These are phyloP conservation scores for Orientallactaga sibirica DNA, from an alignment of 2,797 vertebrate species.

Conservation along the genomic window DNA sequence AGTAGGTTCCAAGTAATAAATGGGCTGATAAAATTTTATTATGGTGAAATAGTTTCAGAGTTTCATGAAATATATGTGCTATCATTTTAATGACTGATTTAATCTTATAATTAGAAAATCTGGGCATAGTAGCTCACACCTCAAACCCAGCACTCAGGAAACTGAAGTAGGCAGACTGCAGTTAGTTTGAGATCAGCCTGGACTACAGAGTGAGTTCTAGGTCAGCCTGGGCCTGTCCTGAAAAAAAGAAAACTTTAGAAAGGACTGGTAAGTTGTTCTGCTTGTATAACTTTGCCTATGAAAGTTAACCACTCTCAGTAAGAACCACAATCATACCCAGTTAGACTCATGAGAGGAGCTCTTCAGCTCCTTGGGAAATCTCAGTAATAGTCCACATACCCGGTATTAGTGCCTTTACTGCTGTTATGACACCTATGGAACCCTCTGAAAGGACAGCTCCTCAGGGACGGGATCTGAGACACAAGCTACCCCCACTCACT, in stretches of 20 bases:
- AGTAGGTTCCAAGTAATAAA: constrained; percentile 46
- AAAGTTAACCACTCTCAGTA: not conserved
- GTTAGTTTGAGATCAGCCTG: too few species aligned
- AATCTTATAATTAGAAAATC: constrained; percentile 35
- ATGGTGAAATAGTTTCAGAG: not conserved
- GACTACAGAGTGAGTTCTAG: too few species aligned
- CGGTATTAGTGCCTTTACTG: not conserved
- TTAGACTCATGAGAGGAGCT: not conserved
- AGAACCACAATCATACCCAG: not conserved
- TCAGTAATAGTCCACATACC: not conserved
- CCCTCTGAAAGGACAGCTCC: not conserved
- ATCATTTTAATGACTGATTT: constrained; percentile 52
- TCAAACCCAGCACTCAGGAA: too few species aligned
- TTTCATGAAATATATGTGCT: constrained; percentile 36
- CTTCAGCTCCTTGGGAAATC: not conserved
- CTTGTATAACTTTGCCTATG: not conserved
- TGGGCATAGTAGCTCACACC: too few species aligned
- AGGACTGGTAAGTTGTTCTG: not conserved
- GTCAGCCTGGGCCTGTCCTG: too few species aligned
- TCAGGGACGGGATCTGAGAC: not conserved
- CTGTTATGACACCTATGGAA: not conserved
- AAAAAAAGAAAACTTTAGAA: too few species aligned
- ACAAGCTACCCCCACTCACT: not conserved
- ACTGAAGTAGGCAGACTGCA: too few species aligned
- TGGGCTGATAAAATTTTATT: constrained; percentile 20